Percentiles rank a stretch among this genome's conserved stretches.
Conservation (phyloP, 2,888 invertebrate genomes). For the Deilephila porcellus region DNA sequence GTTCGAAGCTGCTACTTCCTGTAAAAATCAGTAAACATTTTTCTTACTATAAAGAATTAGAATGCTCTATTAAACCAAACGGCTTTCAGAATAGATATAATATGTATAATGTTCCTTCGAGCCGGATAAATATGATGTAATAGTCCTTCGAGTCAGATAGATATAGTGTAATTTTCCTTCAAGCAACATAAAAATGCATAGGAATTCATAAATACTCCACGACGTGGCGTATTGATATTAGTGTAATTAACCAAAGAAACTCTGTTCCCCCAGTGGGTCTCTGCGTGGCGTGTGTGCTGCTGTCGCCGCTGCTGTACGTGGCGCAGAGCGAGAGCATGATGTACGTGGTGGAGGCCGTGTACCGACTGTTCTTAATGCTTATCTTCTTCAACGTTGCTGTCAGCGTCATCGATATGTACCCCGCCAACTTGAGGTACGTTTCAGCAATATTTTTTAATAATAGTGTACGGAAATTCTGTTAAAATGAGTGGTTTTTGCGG, state of each 20-base stretch:
- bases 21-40: too few relatives aligned
- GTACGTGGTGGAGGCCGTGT: conserved; percentile 77
- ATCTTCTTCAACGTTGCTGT: conserved; percentile 79
- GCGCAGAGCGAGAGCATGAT: conserved; percentile 67
- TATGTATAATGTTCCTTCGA: too few relatives aligned
- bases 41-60: too few relatives aligned
- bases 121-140: too few relatives aligned
- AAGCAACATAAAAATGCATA: too few relatives aligned
- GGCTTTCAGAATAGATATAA: too few relatives aligned
- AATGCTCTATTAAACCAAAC: conserved; percentile 23
- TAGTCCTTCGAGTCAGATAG: too few relatives aligned
- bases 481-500: not conserved
- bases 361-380: conserved; percentile 76
- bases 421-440: conserved; percentile 84
- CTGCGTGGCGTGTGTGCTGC: conserved; percentile 66
- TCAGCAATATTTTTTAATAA: not conserved
- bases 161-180: not conserved
- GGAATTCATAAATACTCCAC: too few relatives aligned
- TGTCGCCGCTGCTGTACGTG: conserved; percentile 80
- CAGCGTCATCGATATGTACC: conserved; percentile 82
- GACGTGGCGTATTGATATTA: too few relatives aligned
- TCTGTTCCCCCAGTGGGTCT: conserved; percentile 58
- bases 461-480: not conserved
- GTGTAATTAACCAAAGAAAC: not conserved
- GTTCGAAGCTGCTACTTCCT: too few relatives aligned